Conservation (phyloP, 2,113 vertebrate species). For the Prunella fulvescens region DNA sequence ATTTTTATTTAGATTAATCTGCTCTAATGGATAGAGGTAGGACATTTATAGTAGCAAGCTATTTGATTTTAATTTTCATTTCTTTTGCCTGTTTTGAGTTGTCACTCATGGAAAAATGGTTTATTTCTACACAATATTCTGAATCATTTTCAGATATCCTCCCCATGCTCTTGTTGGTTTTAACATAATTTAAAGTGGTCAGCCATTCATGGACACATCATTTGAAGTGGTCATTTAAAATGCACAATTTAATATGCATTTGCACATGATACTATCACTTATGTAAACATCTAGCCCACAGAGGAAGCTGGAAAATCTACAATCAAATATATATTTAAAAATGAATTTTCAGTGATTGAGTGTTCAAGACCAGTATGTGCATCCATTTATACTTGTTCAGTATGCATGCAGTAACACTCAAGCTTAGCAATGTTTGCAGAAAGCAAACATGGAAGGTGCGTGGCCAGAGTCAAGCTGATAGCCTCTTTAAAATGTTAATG, state of each 20-base stretch:
- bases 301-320: neutral
- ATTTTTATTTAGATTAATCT: neutral
- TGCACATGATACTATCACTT: neutral
- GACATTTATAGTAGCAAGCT: neutral
- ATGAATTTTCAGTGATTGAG: neutral
- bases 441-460: conserved; percentile 17
- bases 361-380: neutral
- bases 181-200: neutral
- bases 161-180: neutral
- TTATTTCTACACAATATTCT: neutral
- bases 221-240: conserved; percentile 1
- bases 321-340: neutral
- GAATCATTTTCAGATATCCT: neutral
- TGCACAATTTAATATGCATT: neutral
- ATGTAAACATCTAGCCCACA: neutral
- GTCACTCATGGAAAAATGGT: neutral
- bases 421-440: conserved; percentile 29
- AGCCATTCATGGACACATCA: neutral
- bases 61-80: neutral
- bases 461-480: neutral
- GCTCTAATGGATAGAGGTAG: neutral
- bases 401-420: neutral
- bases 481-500: conserved; percentile 46
- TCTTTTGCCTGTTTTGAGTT: neutral
- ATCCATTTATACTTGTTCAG: neutral